Percentiles rank a stretch among this genome's conserved stretches.
Evolutionary conservation across 2,888 invertebrate genomes (phyloP).

Genomic region (Baccha elongata): DNA sequence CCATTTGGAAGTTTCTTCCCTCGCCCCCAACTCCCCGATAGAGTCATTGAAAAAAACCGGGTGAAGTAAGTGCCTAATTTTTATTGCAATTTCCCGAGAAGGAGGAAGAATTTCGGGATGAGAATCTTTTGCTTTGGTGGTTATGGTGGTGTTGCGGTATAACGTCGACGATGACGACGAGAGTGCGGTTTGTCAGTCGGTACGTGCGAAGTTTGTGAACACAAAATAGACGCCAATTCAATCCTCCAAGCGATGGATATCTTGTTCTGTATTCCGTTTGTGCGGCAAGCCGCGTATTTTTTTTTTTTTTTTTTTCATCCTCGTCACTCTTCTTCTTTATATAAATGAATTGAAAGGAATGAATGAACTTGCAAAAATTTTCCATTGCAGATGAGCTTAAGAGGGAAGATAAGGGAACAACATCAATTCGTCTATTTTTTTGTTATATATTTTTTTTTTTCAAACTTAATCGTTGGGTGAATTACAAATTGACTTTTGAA

Average conservation of each 20-base stretch:
- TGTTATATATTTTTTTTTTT: constrained; percentile 20
- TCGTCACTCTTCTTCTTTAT: constrained; percentile 28
- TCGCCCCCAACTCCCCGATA: not conserved
- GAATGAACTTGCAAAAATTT: constrained; percentile 46
- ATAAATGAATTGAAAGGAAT: constrained; percentile 63
- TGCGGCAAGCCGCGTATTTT: constrained; percentile 76
- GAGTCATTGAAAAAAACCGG: not conserved
- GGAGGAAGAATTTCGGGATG: not conserved
- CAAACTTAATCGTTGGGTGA: constrained; percentile 45
- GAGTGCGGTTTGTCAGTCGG: constrained; percentile 28
- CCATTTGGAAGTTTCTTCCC: constrained; percentile 16
- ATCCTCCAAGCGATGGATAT: constrained; percentile 51
- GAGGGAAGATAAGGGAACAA: constrained; percentile 17
- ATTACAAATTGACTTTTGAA: constrained; percentile 62
- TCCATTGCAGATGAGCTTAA: constrained; percentile 38
- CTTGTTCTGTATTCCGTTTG: constrained; percentile 66
- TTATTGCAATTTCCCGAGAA: constrained; percentile 50
- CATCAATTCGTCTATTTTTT: constrained; percentile 20
- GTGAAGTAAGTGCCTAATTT: constrained; percentile 45
- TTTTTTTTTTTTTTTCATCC: constrained; percentile 27
- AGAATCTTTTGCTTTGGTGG: constrained; percentile 25
- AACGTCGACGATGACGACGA: constrained; percentile 30
- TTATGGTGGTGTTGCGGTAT: constrained; percentile 53
- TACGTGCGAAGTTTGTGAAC: constrained; percentile 53
- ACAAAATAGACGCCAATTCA: constrained; percentile 44